Conservation (phyloP, 2,113 vertebrate species). For the Cromileptes altivelis region DNA sequence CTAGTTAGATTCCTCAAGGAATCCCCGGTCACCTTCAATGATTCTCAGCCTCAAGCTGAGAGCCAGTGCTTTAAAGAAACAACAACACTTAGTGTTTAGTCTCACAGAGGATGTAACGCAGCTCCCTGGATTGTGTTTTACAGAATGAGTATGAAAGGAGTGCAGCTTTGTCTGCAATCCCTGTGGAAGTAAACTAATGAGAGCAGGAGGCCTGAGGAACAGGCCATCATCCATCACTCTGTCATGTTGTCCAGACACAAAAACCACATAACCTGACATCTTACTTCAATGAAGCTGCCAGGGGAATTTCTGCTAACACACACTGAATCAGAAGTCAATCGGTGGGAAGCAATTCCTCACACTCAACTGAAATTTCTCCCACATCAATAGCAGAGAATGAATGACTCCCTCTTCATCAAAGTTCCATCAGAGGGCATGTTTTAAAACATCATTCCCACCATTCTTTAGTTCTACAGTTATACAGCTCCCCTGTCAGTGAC, state of each 20-base stretch:
- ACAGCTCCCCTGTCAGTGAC: too few relatives aligned
- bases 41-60: background rate
- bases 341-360: background rate
- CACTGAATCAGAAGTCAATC: background rate
- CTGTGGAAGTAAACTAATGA: conserved; percentile 46
- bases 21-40: background rate
- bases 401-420: too few relatives aligned
- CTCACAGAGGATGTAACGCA: background rate
- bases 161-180: background rate
- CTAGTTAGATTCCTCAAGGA: background rate
- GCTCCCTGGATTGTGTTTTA: conserved; percentile 35
- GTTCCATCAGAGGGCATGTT: too few relatives aligned
- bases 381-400: background rate
- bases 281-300: conserved; percentile 11
- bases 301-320: background rate
- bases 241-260: conserved; percentile 56
- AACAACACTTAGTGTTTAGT: background rate
- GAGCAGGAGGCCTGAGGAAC: conserved; percentile 43
- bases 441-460: too few relatives aligned
- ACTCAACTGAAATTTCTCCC: background rate
- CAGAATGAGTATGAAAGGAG: background rate
- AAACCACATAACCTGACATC: conserved; percentile 32
- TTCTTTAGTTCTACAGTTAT: too few relatives aligned
- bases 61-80: background rate
- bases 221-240: conserved; percentile 70